phyloP scores from a whole-genome alignment of 2,888 invertebrate species.

The Melanargia galathea region DNA sequence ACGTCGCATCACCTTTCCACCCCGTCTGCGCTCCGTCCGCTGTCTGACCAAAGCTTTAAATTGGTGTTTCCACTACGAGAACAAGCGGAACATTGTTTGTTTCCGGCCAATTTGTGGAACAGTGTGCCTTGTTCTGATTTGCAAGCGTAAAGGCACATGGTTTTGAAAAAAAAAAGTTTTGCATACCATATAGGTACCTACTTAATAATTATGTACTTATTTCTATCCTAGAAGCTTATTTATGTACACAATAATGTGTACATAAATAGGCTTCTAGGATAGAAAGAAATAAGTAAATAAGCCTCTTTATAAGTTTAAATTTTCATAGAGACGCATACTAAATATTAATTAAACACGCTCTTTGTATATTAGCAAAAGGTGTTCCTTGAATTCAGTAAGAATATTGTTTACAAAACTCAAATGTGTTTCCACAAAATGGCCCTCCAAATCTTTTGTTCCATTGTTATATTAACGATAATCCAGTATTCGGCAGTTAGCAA shows the following conservation, averaged over 20 bases:
- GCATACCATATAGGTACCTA: too few relatives aligned
- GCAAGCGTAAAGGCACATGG: slow-evolving; percentile 26
- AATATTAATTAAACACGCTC: neutral
- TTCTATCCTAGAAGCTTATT: too few relatives aligned
- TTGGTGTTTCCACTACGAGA: slow-evolving; percentile 26
- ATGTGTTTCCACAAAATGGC: slow-evolving; percentile 52
- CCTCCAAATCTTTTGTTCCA: slow-evolving; percentile 55
- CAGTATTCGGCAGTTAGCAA: slow-evolving; percentile 37
- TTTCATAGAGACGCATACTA: too few relatives aligned
- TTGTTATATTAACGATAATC: slow-evolving; percentile 42
- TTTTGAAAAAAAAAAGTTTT: neutral
- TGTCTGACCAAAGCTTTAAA: too few relatives aligned
- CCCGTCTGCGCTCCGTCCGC: too few relatives aligned
- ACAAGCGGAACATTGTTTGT: slow-evolving; percentile 46
- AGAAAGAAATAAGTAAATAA: too few relatives aligned
- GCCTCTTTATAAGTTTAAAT: too few relatives aligned
- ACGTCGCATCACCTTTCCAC: too few relatives aligned
- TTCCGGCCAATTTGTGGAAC: slow-evolving; percentile 49
- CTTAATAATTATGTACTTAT: too few relatives aligned
- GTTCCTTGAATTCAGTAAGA: neutral
- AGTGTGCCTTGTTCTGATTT: slow-evolving; percentile 51
- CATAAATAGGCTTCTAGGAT: too few relatives aligned
- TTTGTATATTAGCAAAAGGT: slow-evolving; percentile 1
- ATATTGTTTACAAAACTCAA: slow-evolving; percentile 36
- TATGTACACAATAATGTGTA: too few relatives aligned